phyloP scores from a whole-genome alignment of 2,888 invertebrate species.

The Morpho helenor region DNA sequence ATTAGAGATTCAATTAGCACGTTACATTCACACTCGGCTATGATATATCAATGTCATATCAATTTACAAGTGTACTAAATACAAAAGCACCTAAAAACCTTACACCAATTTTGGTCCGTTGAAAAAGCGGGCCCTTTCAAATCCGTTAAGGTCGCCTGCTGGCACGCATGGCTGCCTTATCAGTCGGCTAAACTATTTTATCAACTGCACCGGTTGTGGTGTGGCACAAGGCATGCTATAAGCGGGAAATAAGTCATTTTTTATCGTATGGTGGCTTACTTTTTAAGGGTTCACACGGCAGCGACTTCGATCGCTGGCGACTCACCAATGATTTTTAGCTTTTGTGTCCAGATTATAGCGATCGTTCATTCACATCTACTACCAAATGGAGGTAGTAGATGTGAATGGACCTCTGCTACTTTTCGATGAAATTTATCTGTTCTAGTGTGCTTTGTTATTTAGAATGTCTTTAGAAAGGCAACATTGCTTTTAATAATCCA shows the following conservation, averaged over 20 bases:
- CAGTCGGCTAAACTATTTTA: slow-evolving; percentile 3
- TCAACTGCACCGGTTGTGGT: not conserved
- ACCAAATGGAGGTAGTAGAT: too few relatives aligned
- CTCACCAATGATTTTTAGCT: too few relatives aligned
- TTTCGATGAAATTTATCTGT: too few relatives aligned
- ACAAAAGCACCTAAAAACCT: slow-evolving; percentile 6
- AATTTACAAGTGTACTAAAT: slow-evolving; percentile 11
- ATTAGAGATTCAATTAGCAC: not conserved
- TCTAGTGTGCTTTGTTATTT: too few relatives aligned
- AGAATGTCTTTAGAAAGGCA: too few relatives aligned
- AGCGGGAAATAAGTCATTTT: not conserved
- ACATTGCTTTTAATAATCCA: too few relatives aligned
- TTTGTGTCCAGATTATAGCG: too few relatives aligned
- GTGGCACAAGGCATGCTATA: not conserved
- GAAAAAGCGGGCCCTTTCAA: slow-evolving; percentile 15
- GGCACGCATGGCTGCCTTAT: slow-evolving; percentile 6
- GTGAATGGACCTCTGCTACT: too few relatives aligned
- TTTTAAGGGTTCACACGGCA: too few relatives aligned
- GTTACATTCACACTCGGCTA: not conserved
- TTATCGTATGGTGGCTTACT: too few relatives aligned
- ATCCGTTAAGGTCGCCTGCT: slow-evolving; percentile 6
- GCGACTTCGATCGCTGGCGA: too few relatives aligned
- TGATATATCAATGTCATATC: slow-evolving; percentile 9
- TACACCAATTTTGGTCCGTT: slow-evolving; percentile 2
- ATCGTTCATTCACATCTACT: too few relatives aligned